Evolutionary conservation across 2,797 vertebrate species (phyloP).

Genomic region (Smutsia gigantea): DNA sequence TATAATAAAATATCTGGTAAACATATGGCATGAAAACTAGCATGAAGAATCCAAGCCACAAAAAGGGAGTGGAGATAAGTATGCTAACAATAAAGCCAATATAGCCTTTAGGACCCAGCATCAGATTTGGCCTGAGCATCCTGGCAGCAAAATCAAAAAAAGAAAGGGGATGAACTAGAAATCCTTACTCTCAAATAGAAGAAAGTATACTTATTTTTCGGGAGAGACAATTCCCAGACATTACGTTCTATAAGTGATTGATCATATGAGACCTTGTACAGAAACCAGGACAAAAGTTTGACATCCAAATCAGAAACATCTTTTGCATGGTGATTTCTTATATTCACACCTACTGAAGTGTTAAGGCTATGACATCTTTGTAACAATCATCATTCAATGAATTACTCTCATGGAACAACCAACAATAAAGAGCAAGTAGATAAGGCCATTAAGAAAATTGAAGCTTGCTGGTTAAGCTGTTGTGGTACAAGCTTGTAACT

Average conservation of each 20-base stretch:
- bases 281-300: neutral
- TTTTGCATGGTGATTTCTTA: neutral
- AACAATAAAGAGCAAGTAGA: neutral
- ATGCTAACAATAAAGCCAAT: neutral
- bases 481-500: neutral
- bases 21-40: neutral
- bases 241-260: neutral
- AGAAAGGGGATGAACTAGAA: conserved; percentile 8
- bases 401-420: neutral
- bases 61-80: neutral
- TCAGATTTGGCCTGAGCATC: neutral
- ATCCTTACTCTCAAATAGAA: neutral
- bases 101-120: neutral
- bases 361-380: neutral
- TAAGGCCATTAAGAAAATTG: neutral
- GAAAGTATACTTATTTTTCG: neutral
- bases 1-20: neutral
- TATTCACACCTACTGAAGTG: neutral
- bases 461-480: neutral
- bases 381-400: neutral
- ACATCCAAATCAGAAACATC: conserved; percentile 24
- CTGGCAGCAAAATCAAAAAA: neutral
- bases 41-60: neutral
- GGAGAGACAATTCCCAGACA: neutral
- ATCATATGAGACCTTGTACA: neutral